A percentile compares a stretch with the other conserved stretches of the same genome.
Conservation (phyloP, 2,113 vertebrate species). For the Hippocampus abdominalis region DNA sequence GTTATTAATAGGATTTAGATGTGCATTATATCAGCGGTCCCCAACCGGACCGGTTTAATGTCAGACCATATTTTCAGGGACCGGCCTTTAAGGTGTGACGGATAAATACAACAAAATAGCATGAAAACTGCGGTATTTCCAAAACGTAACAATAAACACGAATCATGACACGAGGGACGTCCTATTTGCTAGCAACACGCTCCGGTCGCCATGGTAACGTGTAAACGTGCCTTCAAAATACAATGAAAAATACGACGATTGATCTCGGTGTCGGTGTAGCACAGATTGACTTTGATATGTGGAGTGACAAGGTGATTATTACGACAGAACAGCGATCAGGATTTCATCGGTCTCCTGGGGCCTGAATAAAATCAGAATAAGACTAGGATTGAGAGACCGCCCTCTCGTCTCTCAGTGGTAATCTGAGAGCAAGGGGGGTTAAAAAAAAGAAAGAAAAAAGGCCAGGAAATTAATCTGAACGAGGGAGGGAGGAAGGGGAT, state of each 20-base stretch:
- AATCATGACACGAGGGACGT: too few species aligned
- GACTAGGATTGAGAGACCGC: slow-evolving; percentile 52
- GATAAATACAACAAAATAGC: too few species aligned
- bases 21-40: too few species aligned
- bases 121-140: too few species aligned
- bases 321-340: slow-evolving; percentile 62
- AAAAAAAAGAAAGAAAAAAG: slow-evolving; percentile 5
- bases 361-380: slow-evolving; percentile 65
- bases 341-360: slow-evolving; percentile 58
- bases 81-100: too few species aligned
- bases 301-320: slow-evolving; percentile 61
- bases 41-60: too few species aligned
- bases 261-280: slow-evolving; percentile 54
- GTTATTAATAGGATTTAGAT: too few species aligned
- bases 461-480: slow-evolving; percentile 63
- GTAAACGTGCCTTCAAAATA: too few species aligned
- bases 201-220: too few species aligned
- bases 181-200: too few species aligned
- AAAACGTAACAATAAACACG: too few species aligned
- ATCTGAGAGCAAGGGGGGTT: slow-evolving; percentile 36
- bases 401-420: slow-evolving; percentile 34
- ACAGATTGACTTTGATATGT: slow-evolving; percentile 49
- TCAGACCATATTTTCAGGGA: too few species aligned
- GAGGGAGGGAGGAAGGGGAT: slow-evolving; percentile 31
- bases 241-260: slow-evolving; percentile 25